Conservation (phyloP, 2,113 vertebrate genomes). For the Silurus meridionalis region DNA sequence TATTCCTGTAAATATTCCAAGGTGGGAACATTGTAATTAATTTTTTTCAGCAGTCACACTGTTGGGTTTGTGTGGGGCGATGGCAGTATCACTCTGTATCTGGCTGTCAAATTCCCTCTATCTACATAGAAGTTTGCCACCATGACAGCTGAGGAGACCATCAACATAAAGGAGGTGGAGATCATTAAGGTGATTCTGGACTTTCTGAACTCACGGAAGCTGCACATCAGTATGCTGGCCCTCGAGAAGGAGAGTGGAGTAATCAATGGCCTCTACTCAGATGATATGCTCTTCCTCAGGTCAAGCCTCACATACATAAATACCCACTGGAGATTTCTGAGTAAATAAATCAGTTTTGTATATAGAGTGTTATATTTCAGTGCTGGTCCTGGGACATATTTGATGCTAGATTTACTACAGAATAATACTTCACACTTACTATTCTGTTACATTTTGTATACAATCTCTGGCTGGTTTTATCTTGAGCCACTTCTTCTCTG, state of each 20-base stretch:
- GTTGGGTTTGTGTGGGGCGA: background rate
- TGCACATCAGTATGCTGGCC: constrained; percentile 97
- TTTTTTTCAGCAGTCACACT: background rate
- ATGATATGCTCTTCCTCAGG: constrained; percentile 99
- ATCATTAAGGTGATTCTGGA: constrained; percentile 96
- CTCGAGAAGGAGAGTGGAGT: constrained; percentile 97
- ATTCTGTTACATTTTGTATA: background rate
- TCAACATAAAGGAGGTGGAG: constrained; percentile 96
- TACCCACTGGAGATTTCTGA: background rate
- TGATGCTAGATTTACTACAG: background rate
- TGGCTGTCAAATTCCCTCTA: background rate
- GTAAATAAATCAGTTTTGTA: background rate
- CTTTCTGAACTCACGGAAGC: constrained; percentile 93
- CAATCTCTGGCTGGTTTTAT: background rate
- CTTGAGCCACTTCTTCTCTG: background rate
- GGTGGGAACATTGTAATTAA: no score
- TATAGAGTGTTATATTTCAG: background rate
- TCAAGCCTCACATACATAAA: constrained; percentile 53
- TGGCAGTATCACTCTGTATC: background rate
- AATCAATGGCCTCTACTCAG: constrained; percentile 96
- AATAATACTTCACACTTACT: background rate
- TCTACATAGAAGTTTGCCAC: constrained; percentile 66
- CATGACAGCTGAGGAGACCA: constrained; percentile 97
- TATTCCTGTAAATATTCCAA: background rate
- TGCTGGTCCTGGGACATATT: background rate